Percentiles rank a stretch among this genome's conserved stretches.
These are phyloP conservation scores for Remorina albescens DNA, from an alignment of 2,797 vertebrate genomes.

Conservation along the genomic window DNA sequence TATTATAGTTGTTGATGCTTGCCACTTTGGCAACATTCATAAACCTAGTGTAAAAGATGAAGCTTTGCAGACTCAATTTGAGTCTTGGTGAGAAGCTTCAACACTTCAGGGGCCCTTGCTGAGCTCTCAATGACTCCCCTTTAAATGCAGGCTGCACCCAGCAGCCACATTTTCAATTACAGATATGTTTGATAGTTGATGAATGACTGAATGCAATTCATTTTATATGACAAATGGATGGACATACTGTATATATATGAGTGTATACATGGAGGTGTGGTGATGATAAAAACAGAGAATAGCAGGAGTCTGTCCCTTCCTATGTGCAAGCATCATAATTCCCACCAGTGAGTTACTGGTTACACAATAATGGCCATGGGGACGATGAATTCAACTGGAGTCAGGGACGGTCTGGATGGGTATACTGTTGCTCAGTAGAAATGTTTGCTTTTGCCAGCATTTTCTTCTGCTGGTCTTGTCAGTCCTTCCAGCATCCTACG, in stretches of 20 bases:
- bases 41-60: slow-evolving; percentile 1
- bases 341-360: slow-evolving; percentile 36
- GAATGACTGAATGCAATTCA: neutral
- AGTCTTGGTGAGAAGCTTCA: neutral
- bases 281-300: slow-evolving; percentile 9
- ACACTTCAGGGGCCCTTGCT: neutral
- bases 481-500: slow-evolving; percentile 73
- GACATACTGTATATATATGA: neutral
- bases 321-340: slow-evolving; percentile 33
- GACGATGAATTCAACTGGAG: slow-evolving; percentile 51
- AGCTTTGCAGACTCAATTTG: slow-evolving; percentile 9
- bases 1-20: slow-evolving; percentile 6
- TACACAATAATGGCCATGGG: slow-evolving; percentile 55
- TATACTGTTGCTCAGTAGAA: slow-evolving; percentile 58
- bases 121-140: neutral
- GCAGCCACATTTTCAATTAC: neutral
- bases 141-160: neutral
- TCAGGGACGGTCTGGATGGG: slow-evolving; percentile 58
- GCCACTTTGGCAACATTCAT: neutral
- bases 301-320: slow-evolving; percentile 34
- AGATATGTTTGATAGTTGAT: neutral
- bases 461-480: slow-evolving; percentile 57
- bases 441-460: slow-evolving; percentile 59
- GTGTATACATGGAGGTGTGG: neutral
- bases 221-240: neutral